Evolutionary conservation across 1,140 invertebrate species (phyloP), one percentile per base, ranked within the genome.

Genomic region (Piezodorus guildinii): DNA sequence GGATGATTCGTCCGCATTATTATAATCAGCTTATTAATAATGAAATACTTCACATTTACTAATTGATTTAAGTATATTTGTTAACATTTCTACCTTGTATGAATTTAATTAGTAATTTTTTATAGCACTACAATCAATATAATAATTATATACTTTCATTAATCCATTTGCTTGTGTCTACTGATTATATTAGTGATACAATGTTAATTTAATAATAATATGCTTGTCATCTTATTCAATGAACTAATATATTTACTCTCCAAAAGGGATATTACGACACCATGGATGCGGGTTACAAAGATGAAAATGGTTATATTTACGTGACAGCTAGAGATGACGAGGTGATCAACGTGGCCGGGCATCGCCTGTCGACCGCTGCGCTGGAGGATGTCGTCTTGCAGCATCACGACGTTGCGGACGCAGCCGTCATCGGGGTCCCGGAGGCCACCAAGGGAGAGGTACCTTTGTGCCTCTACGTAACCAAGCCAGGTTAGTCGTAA

Each of bases 291-390:
- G 94, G 93, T 0, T 91, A 86, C 71, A 79, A 83, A 43, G 91
- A 94, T 70, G 81, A 87, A 60, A 83, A 86, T 65, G 91, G 91
- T 4, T 90, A 91, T 63, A 79, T 96, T 1, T 90, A 87, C 71
- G 89, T 96, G 0, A 90, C 91, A 34, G 87, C 92, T 0, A 77
- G 94, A 23, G 90, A 90, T 62, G 94, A 97, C 76, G 94, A 97
- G 74, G 85, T 97, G n/a, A 96, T 97, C 62, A 96, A 96, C 72
- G 92, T 96, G 0, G 88, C 94, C 2, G 93, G 94, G 0, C 92
- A 96, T 72, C 77, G 93, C 51, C 76, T 97, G 14, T 93, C 90
- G 0, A 93, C 92, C 0, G 83, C 87, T 1, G 88, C 88, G 0
- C 72, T 97, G 10, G 94, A 96, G 73, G 91, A 96, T 74, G 89